Percentiles rank a stretch among this genome's conserved stretches.
Evolutionary conservation across 2,888 invertebrate genomes (phyloP).

Genomic region (Netelia fuscicornis): DNA sequence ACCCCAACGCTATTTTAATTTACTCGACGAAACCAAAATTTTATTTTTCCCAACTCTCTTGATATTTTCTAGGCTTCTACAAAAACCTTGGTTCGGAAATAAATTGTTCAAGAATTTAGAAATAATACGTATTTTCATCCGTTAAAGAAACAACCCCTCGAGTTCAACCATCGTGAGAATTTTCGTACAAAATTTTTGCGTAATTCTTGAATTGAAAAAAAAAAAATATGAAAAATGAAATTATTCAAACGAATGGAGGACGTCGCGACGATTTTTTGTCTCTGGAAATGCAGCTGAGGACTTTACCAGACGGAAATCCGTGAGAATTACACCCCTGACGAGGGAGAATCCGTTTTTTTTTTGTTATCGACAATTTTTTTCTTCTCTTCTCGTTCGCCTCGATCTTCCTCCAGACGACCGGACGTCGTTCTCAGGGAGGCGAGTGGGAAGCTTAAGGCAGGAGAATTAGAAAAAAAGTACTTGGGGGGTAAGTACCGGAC

Average conservation of each 20-base stretch:
- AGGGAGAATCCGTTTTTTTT: conserved; percentile 53
- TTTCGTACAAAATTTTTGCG: conserved; percentile 41
- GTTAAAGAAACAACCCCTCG: background rate
- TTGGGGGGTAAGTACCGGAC: conserved; percentile 31
- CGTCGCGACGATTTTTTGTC: conserved; percentile 63
- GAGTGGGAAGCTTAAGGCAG: conserved; percentile 16
- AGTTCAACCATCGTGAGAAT: conserved; percentile 50
- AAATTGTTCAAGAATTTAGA: background rate
- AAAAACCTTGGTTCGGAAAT: background rate
- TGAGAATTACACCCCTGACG: conserved; percentile 67
- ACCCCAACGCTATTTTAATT: conserved; percentile 77
- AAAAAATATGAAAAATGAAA: background rate
- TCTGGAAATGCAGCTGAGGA: conserved; percentile 71
- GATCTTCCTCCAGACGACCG: conserved; percentile 17
- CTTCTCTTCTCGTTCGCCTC: conserved; percentile 16
- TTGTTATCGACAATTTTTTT: conserved; percentile 41
- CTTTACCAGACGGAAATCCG: conserved; percentile 63
- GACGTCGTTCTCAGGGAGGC: conserved; percentile 41
- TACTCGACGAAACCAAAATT: conserved; percentile 55
- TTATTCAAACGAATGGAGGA: background rate
- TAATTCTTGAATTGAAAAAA: conserved; percentile 1
- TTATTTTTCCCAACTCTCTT: conserved; percentile 5
- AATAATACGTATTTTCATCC: background rate
- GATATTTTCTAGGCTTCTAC: background rate
- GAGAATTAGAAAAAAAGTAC: conserved; percentile 56